Evolutionary conservation across 2,113 vertebrate species (phyloP).

Genomic region (Chunga burmeisteri): DNA sequence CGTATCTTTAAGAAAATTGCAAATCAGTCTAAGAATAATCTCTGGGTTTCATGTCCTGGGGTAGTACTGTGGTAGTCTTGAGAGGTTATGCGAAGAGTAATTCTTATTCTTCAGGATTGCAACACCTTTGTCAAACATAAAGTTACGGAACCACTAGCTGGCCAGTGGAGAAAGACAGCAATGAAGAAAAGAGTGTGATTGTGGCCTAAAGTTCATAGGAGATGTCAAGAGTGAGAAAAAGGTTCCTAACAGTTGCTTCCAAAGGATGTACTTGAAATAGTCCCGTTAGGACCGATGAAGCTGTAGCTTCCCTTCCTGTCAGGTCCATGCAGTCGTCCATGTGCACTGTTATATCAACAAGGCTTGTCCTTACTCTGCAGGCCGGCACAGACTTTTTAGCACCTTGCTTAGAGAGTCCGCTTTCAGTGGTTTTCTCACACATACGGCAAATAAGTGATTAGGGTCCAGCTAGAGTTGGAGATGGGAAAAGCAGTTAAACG

Average conservation of each 20-base stretch:
- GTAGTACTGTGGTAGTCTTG: fast-evolving
- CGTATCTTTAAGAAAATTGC: fast-evolving
- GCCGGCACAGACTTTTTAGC: fast-evolving
- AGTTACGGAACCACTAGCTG: too few species aligned
- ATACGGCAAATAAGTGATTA: neutral
- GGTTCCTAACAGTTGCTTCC: fast-evolving
- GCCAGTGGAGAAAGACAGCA: neutral
- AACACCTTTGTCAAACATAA: fast-evolving
- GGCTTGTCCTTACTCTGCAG: neutral
- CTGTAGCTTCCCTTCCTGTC: neutral
- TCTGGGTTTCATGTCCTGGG: neutral
- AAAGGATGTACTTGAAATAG: neutral
- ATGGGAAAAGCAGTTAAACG: neutral
- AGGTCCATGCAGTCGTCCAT: neutral
- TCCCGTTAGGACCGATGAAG: fast-evolving
- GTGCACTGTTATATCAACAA: fast-evolving
- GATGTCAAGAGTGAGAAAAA: neutral
- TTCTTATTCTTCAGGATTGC: neutral
- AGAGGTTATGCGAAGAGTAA: neutral
- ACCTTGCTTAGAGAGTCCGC: neutral
- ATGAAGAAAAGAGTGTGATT: fast-evolving
- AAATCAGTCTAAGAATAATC: fast-evolving
- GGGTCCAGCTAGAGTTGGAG: neutral
- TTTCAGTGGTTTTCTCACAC: neutral
- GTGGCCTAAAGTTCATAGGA: neutral